These are phyloP conservation scores for Oikopleura albicans DNA, from an alignment of 23 tunicate genomes.

Conservation along the genomic window DNA sequence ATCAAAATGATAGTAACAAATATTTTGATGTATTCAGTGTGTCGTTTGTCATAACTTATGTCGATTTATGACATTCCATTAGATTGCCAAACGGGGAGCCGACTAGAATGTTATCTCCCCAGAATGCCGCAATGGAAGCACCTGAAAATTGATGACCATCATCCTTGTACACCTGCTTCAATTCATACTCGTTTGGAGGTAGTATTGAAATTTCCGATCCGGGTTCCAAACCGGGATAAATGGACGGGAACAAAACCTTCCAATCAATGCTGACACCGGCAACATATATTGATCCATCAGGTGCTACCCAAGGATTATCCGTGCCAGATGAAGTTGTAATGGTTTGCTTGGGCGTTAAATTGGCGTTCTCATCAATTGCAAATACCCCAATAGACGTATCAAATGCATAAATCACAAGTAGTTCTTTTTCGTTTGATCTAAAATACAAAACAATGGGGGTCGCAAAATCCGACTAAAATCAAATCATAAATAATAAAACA, in stretches of 20 bases:
- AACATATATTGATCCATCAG: background rate
- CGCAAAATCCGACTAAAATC: too few relatives aligned
- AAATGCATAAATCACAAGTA: background rate
- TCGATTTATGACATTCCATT: background rate
- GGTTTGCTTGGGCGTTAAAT: background rate
- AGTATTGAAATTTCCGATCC: background rate
- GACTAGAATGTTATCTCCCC: background rate
- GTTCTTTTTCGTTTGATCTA: too few relatives aligned
- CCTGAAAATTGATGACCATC: background rate
- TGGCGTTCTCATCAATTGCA: background rate
- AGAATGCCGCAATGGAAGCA: background rate
- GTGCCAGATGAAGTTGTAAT: background rate
- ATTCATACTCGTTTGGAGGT: background rate
- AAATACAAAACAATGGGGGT: too few relatives aligned
- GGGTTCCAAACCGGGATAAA: too few relatives aligned
- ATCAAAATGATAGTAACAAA: too few relatives aligned
- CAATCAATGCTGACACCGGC: background rate
- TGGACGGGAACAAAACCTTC: too few relatives aligned
- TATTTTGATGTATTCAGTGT: too few relatives aligned
- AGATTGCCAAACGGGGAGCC: background rate
- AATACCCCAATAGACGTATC: background rate
- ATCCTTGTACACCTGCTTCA: background rate
- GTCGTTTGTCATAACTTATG: too few relatives aligned
- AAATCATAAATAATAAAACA: too few relatives aligned
- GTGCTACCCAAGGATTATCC: constrained; percentile 5